These are phyloP conservation scores for Tenodera sinensis DNA, from an alignment of 2,888 invertebrate genomes.

Conservation along the genomic window DNA sequence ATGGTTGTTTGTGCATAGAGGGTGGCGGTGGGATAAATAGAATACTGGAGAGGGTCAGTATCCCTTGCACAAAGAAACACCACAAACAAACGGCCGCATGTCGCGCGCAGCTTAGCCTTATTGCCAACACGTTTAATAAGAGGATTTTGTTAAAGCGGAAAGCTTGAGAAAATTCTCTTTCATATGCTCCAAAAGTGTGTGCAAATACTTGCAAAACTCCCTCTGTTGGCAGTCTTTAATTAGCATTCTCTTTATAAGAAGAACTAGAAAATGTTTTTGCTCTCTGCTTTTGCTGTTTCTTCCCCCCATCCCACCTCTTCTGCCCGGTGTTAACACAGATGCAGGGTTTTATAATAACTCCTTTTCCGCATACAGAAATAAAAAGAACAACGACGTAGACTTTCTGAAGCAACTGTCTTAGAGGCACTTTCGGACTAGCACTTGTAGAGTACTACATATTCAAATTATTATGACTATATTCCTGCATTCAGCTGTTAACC, in stretches of 20 bases:
- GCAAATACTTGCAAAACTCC: background rate
- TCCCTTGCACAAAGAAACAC: background rate
- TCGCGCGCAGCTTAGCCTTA: background rate
- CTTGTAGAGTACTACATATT: too few relatives aligned
- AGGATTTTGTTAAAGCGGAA: background rate
- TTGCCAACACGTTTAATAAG: background rate
- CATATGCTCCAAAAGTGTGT: background rate
- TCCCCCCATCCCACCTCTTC: background rate
- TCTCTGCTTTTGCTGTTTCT: background rate
- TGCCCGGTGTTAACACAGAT: background rate
- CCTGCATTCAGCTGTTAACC: too few relatives aligned
- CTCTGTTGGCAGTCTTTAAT: background rate
- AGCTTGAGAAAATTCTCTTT: background rate
- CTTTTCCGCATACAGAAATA: too few relatives aligned
- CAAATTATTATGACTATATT: too few relatives aligned
- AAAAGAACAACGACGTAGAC: too few relatives aligned
- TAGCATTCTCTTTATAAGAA: background rate
- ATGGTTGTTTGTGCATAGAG: background rate
- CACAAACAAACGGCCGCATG: background rate
- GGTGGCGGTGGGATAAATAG: background rate
- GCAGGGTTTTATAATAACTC: too few relatives aligned
- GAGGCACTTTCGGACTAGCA: too few relatives aligned
- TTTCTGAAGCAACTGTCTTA: too few relatives aligned
- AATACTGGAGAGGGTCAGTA: background rate
- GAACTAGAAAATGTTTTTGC: background rate